Evolutionary conservation across 2,113 vertebrate species (phyloP), one percentile per base, ranked within the genome.

Genomic region (Chionis minor): DNA sequence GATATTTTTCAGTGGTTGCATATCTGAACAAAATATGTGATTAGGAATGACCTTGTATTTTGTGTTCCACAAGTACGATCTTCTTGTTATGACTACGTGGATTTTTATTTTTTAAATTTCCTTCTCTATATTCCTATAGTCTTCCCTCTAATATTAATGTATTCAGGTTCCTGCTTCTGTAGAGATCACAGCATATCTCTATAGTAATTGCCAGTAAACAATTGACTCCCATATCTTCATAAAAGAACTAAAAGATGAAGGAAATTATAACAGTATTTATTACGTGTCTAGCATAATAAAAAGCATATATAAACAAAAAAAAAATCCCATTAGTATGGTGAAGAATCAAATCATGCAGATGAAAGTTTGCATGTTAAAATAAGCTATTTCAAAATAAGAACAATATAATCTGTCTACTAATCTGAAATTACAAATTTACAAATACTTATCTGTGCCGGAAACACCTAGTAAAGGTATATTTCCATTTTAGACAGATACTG

Each of bases 171-270:
- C 9, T 82, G 14, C 5, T 62, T 79, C 47, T 90, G 38, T 20
- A 84, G 32, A 75, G 10, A 35, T 54, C 28, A 38, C 38, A 38
- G 38, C 38, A 38, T 38, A 38, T 38, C 38, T 38, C 38, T 38
- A 38, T 38, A 38, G 38, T 38, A 38, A 38, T 38, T 38, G 38
- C 38, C 23, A 35, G 4, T 42, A 61, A 85, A 22, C 23, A 59
- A 42, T 0, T 0, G 0, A 38, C 1, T 72, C 4, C 11, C 0
- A 4, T 22, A 58, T 65, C 63, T 77, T 65, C 6, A 38, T 11
- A 32, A 58, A 56, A 63, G 1, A 72, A 49, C 19, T 28, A 33
- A 66, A 90, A 86, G 22, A 27, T 49, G 2, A 69, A 61, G 19
- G 14, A 73, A 88, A 86, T 61, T 40, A 47, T 79, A 13, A 18